Evolutionary conservation across 1,140 invertebrate genomes (phyloP), one percentile per base, ranked within the genome.

Genomic region (Hypothenemus hampei): DNA sequence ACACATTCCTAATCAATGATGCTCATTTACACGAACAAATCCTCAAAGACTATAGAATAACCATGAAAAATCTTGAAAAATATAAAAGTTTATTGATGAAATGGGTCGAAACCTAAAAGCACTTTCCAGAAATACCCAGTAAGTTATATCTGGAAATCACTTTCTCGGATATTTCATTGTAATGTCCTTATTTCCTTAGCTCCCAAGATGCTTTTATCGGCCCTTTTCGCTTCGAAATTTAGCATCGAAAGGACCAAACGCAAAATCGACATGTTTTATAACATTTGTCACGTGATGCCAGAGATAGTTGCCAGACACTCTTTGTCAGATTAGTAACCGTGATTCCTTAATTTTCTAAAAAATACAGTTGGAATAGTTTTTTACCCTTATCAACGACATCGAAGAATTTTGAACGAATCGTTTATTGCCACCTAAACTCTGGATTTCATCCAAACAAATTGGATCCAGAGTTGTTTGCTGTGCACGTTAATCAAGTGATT

Each of bases 241-340:
- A 84, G 81, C 60, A 65, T 85, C 55, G 79, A 84, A 68, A 72
- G 75, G 60, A 78, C 79, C 2, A 84, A 84, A 66, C 70, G 77
- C 41, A 81, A 82, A 61, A 63, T 84, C 5, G 82, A 84, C 63
- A 74, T 78, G 63, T 82, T 75, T 65, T 82, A 82, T 59, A 78
- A 80, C 0, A 68, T 83, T 31, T 74, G 75, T 61, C 68, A 70
- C n/a, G 62, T 78, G 16, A 72, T 81, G 20, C 82, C 82, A 0
- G 82, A 85, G 18, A 46, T 46, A 7, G 29, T 31, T 29, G 16
- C 23, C 10, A 26, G 13, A 4, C 44, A 46, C 31, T 26, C 44
- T 15, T 16, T 45, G 37, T n/a, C n/a, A n/a, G n/a, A n/a, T n/a
- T n/a, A n/a, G n/a, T n/a, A n/a, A n/a, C n/a, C n/a, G n/a, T n/a